Conservation (phyloP, 2,113 vertebrate species). For the Pogona vitticeps region DNA sequence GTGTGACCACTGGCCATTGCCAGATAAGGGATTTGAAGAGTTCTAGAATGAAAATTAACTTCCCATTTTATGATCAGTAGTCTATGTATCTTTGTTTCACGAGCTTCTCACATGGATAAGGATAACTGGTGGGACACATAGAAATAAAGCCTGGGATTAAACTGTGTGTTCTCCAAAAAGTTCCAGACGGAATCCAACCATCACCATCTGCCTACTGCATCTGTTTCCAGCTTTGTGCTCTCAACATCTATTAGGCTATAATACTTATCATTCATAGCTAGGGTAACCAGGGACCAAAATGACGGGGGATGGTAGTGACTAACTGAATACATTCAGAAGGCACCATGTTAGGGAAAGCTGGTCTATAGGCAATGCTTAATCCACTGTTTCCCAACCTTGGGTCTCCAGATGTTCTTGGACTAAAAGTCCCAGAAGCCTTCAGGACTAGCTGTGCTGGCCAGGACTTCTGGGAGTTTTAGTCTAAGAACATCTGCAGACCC, state of each 20-base stretch:
- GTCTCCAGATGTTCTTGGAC: no score
- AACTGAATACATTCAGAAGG: not conserved
- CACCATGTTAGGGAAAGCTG: not conserved
- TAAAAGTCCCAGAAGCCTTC: no score
- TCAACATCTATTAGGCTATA: not conserved
- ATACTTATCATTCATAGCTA: not conserved
- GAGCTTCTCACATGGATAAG: slow-evolving; percentile 31
- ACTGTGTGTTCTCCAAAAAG: slow-evolving; percentile 29
- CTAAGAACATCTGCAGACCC: no score
- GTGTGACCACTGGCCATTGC: no score
- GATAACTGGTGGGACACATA: slow-evolving; percentile 26
- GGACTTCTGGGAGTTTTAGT: no score
- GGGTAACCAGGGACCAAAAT: not conserved
- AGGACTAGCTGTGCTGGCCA: no score
- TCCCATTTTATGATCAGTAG: no score
- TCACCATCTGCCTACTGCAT: not conserved
- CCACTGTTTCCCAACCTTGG: no score
- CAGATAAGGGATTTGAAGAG: no score
- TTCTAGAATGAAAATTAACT: no score
- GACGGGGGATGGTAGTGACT: not conserved
- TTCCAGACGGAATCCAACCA: slow-evolving; percentile 30
- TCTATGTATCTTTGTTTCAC: slow-evolving; percentile 29
- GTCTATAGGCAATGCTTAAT: slow-evolving; percentile 27
- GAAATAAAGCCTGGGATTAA: slow-evolving; percentile 45
- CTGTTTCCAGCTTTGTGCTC: no score